Evolutionary conservation across 2,797 vertebrate genomes (phyloP).

Genomic region (Trematocara caparti): DNA sequence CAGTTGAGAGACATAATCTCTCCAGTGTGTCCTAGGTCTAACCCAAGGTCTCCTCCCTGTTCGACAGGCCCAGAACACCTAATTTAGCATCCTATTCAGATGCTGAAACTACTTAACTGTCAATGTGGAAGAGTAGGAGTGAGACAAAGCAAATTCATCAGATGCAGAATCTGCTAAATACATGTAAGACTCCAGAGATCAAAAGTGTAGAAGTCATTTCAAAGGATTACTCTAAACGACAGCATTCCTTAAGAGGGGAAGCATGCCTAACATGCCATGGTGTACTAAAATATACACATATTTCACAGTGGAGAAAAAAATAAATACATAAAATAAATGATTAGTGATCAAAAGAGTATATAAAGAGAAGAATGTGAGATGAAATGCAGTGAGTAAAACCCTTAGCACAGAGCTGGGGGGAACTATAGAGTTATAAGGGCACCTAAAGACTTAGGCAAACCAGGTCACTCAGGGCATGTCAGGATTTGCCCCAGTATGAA

Average conservation of each 20-base stretch:
- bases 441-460: not conserved
- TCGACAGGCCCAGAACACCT: not conserved
- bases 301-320: not conserved
- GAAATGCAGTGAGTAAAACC: not conserved
- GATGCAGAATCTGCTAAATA: not conserved
- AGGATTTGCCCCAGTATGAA: not conserved
- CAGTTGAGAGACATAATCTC: not conserved
- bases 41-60: not conserved
- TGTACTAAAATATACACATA: not conserved
- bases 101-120: not conserved
- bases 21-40: not conserved
- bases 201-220: not conserved
- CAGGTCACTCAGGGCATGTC: not conserved
- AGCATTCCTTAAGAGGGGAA: not conserved
- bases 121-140: not conserved
- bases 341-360: not conserved
- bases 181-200: not conserved
- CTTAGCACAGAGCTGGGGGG: not conserved
- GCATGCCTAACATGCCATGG: not conserved
- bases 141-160: not conserved
- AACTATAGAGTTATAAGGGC: not conserved
- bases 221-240: not conserved
- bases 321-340: not conserved
- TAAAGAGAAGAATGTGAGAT: not conserved
- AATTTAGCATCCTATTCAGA: not conserved